Base-by-base conservation (phyloP, 2,797 vertebrate genomes). In the Hyperoplus lanceolatus region DNA sequence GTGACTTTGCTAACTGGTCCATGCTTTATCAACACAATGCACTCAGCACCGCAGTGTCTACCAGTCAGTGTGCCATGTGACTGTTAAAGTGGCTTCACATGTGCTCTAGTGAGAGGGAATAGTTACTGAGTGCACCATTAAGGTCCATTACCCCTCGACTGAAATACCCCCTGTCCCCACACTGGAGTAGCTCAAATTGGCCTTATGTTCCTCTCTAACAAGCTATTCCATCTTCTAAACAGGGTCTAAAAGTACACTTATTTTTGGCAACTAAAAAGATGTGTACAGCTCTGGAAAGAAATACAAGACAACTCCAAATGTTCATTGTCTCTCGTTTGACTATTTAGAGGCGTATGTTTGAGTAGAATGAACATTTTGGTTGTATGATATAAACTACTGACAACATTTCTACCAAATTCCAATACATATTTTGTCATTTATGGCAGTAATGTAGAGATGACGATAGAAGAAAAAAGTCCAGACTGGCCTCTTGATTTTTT, bases 101-200 rank as follows among this genome's bases (percentile, higher is more conserved):
- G 45, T 59, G 68, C 76, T 48, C 29, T 42, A 18, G 72, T 64
- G 64, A 51, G 68, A 71, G 68, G 46, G 64, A 63, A 70, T 0
- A 59, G 70, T 39, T 50, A n/a, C 42, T 38, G 66, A 68, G 38
- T 3, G 6, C 21, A 55, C 49, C 87, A 86, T 89, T 86, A 85
- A 7, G 60, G 42, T 62, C 85, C 82, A 83, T 90, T 82, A 88
- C 55, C 55, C 42, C 5, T 42, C 70, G 14, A 14, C 58, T 59
- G 46, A 79, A 74, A 68, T 1, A 53, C 59, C 15, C 58, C 38
- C 80, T 46, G 70, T 73, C 80, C 59, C n/a, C 73, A 62, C 57
- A 1, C 53, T 46, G 18, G 46, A 82, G 81, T 67, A 66, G 50
- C 8, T 62, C 14, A 76, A 65, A 90, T 73, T 62, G 61, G 72